Conservation (phyloP, 2,113 vertebrate genomes). For the Kryptolebias marmoratus region DNA sequence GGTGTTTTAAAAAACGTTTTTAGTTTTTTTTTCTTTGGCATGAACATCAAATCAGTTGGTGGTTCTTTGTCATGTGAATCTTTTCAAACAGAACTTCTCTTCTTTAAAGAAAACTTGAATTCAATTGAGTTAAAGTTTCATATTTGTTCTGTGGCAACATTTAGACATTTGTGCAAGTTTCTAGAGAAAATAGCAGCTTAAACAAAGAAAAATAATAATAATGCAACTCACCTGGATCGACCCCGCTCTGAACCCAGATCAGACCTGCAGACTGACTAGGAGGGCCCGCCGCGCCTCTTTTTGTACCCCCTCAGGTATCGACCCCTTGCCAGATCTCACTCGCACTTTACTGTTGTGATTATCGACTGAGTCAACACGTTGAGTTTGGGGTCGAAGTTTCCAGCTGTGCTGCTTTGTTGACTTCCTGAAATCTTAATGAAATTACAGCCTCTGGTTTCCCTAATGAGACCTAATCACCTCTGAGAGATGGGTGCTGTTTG, state of each 20-base stretch:
- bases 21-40: too few relatives aligned
- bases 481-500: conserved; percentile 46
- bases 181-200: neutral
- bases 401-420: conserved; percentile 36
- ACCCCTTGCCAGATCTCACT: conserved; percentile 5
- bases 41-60: too few relatives aligned
- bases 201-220: neutral
- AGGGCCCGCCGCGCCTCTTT: conserved; percentile 5
- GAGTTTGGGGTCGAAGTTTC: conserved; percentile 46
- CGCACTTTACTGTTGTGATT: conserved; percentile 65
- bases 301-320: conserved; percentile 53
- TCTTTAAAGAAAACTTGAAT: too few relatives aligned
- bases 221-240: conserved; percentile 43
- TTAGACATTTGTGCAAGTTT: neutral
- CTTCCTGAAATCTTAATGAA: conserved; percentile 59
- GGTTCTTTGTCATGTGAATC: too few relatives aligned
- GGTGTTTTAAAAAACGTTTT: too few relatives aligned
- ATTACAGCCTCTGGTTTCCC: conserved; percentile 64
- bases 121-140: too few relatives aligned
- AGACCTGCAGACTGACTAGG: conserved; percentile 27
- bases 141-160: too few relatives aligned
- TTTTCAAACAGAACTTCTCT: too few relatives aligned
- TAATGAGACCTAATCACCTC: conserved; percentile 61
- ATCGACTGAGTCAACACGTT: conserved; percentile 65
- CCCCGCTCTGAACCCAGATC: conserved; percentile 23